Evolutionary conservation across 2,888 invertebrate genomes (phyloP), one percentile per base, ranked within the genome.

Genomic region (Candidula unifasciata): DNA sequence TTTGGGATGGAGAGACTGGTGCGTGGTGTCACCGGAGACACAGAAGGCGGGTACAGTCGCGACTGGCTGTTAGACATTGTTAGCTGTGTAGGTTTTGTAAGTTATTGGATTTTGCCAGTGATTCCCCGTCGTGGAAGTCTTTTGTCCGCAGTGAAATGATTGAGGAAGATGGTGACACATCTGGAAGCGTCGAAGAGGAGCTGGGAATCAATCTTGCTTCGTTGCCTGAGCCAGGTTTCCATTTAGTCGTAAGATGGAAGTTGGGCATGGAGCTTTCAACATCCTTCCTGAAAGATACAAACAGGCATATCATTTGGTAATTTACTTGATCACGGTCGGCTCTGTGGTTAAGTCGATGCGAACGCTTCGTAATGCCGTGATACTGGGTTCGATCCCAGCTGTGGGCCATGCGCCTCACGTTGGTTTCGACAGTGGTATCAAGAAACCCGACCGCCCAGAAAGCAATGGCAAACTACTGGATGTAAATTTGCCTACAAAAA

Each of bases 1-100:
- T 74, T n/a, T 27, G 73, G 73, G 27, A 74, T 52, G 52, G 73
- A 74, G 6, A 74, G 30, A 10, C 44, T 52, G 52, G 44, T 74
- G 35, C 8, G 24, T 37, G 71, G 24, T 71, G 71, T 37, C 24
- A n/a, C 35, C 3, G 37, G 24, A 27, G 52, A 24, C n/a, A 52
- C 44, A n/a, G 27, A 13, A 8, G 52, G 27, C 44, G 73, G 18
- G 13, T 10, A 52, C 24, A 52, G 16, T 8, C 27, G n/a, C 3
- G 27, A 27, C 0, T 44, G 27, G 16, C 13, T 27, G 16, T 27
- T 74, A 27, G 73, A 74, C 52, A 74, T 52, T 27, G 73, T 52
- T 27, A 74, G 52, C 3, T 74, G 52, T n/a, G 44, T 74, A 8
- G 73, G 52, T 16, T 74, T 73, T 8, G 30, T n/a, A 5, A 44